phyloP scores from a whole-genome alignment of 2,113 vertebrate genomes.

The Athene cunicularia region DNA sequence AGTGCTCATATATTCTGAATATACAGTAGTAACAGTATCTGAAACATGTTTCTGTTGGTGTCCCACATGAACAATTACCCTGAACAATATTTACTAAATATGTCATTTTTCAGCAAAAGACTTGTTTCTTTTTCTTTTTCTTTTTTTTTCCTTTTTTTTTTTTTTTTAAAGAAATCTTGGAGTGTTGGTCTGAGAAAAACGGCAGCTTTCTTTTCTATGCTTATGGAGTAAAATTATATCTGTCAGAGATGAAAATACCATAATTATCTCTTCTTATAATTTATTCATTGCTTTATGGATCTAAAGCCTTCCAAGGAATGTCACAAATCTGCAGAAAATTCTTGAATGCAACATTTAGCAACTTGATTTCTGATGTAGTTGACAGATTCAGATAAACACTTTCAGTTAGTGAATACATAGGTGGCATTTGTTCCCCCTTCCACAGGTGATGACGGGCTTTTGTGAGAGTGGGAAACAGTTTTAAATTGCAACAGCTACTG shows the following conservation, averaged over 20 bases:
- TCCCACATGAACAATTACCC: conserved; percentile 53
- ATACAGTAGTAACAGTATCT: conserved; percentile 29
- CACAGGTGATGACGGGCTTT: not conserved
- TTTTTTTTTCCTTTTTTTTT: not conserved
- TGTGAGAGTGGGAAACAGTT: not conserved
- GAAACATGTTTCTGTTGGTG: conserved; percentile 39
- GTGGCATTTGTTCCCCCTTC: not conserved
- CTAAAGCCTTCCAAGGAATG: conserved; percentile 69
- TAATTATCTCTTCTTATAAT: conserved; percentile 80
- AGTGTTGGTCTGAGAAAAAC: conserved; percentile 39
- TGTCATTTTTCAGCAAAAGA: conserved; percentile 53
- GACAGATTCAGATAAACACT: conserved; percentile 67
- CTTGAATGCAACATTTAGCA: conserved; percentile 59
- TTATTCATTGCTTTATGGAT: conserved; percentile 76
- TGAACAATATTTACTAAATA: conserved; percentile 69
- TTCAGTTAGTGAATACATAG: not conserved
- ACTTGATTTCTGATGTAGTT: conserved; percentile 69
- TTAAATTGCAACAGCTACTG: not conserved
- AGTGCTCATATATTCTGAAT: not conserved
- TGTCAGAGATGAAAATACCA: conserved; percentile 76
- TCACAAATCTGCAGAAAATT: conserved; percentile 70
- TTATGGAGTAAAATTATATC: conserved; percentile 70
- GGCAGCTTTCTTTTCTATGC: conserved; percentile 51
- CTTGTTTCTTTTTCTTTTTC: not conserved
- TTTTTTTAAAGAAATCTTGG: not conserved